Conservation (phyloP, 2,113 vertebrate species). For the Shinisaurus crocodilurus region DNA sequence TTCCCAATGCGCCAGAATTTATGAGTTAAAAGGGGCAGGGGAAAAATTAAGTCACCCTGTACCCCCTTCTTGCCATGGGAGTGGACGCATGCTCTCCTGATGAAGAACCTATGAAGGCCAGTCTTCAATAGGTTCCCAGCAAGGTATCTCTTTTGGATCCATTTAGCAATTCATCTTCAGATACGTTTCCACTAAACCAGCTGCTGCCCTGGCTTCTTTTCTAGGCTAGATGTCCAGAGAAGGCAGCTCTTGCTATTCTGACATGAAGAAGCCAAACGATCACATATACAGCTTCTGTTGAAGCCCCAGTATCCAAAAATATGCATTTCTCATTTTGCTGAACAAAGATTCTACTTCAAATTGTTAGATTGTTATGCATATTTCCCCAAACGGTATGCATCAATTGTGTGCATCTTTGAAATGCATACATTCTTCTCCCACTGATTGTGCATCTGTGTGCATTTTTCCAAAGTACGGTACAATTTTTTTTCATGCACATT, state of each 20-base stretch:
- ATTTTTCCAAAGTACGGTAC: too few relatives aligned
- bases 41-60: neutral
- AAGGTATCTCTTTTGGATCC: neutral
- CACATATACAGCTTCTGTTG: neutral
- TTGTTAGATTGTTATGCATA: too few relatives aligned
- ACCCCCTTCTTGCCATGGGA: neutral
- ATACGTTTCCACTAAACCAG: neutral
- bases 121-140: neutral
- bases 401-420: too few relatives aligned
- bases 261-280: neutral
- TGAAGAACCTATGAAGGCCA: neutral
- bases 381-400: too few relatives aligned
- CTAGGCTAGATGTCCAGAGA: neutral
- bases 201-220: neutral
- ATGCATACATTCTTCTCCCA: too few relatives aligned
- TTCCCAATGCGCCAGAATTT: neutral
- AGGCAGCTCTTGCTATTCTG: neutral
- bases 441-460: too few relatives aligned
- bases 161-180: neutral
- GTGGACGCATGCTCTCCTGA: neutral
- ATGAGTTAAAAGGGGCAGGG: rapidly evolving
- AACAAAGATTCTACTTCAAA: neutral
- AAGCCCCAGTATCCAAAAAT: neutral
- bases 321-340: too few relatives aligned
- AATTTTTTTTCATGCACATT: too few relatives aligned